Evolutionary conservation across 2,113 vertebrate genomes (phyloP).

Genomic region (Shinisaurus crocodilurus): DNA sequence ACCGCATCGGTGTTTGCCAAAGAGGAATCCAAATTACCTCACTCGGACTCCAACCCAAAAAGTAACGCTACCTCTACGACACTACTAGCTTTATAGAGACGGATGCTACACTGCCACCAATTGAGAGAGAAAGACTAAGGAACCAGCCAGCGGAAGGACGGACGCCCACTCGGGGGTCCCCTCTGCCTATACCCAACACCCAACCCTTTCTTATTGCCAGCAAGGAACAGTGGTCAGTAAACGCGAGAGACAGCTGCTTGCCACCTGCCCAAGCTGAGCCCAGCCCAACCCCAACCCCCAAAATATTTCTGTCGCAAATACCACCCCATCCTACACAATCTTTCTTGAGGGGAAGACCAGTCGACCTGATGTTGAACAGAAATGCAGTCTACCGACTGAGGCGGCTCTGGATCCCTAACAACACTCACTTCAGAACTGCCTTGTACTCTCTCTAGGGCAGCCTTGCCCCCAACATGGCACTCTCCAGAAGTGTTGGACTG

Average conservation of each 20-base stretch:
- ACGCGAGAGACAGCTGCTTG: background rate
- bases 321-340: background rate
- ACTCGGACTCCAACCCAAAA: conserved; percentile 78
- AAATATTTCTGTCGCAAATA: background rate
- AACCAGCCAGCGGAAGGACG: background rate
- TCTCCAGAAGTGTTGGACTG: too few species aligned
- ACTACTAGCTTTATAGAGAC: conserved; percentile 78
- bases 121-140: conserved; percentile 29
- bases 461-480: background rate
- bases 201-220: conserved; percentile 4
- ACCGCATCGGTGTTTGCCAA: conserved; percentile 79
- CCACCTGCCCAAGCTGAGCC: background rate
- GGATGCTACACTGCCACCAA: conserved; percentile 24
- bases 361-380: background rate
- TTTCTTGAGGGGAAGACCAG: background rate
- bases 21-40: conserved; percentile 81
- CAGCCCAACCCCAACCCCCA: background rate
- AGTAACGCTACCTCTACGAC: conserved; percentile 81
- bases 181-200: background rate
- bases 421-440: background rate
- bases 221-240: background rate
- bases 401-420: background rate
- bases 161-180: background rate
- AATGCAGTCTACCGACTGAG: background rate
- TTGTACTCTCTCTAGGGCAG: background rate